phyloP scores from a whole-genome alignment of 2,113 vertebrate species.

The Centrocercus urophasianus region DNA sequence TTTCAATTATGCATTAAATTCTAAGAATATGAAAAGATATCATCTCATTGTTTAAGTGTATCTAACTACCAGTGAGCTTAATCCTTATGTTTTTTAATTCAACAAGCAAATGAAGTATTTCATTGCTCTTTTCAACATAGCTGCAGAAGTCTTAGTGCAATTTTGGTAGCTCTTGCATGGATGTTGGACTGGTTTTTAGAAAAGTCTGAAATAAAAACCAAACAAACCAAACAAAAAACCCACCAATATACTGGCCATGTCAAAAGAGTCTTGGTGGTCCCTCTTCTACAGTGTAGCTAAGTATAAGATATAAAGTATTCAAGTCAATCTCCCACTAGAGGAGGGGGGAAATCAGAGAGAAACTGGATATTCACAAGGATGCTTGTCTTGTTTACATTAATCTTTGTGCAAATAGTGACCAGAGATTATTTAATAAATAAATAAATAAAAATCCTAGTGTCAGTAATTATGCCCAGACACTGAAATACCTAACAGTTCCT shows the following conservation, averaged over 20 bases:
- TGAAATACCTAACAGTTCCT: neutral
- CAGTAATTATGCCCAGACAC: neutral
- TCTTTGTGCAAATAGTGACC: neutral
- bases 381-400: neutral
- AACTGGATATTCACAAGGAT: neutral
- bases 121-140: neutral
- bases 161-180: neutral
- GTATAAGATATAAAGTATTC: neutral
- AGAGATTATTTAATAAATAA: neutral
- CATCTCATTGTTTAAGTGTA: neutral
- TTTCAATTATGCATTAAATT: neutral
- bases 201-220: neutral
- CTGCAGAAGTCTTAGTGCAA: neutral
- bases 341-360: neutral
- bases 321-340: neutral
- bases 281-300: neutral
- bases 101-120: neutral
- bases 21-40: constrained; percentile 20
- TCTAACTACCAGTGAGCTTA: neutral
- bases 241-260: neutral
- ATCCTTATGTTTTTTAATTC: neutral
- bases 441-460: neutral
- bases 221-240: neutral
- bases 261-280: neutral
- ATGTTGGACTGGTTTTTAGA: neutral